Evolutionary conservation across 2,888 invertebrate genomes (phyloP).

Genomic region (Yponomeuta plumbellus): DNA sequence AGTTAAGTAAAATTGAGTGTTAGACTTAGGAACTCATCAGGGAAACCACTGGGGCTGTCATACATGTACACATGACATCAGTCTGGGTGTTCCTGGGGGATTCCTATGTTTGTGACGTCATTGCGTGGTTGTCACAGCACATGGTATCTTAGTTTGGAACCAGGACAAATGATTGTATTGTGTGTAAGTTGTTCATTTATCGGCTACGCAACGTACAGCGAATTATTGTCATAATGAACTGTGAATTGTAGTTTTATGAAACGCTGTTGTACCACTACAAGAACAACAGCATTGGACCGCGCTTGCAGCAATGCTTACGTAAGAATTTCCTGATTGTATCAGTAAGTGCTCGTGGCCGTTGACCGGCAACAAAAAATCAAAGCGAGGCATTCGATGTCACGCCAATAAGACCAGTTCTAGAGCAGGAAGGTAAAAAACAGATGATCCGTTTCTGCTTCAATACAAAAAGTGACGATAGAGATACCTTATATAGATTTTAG

Average conservation of each 20-base stretch:
- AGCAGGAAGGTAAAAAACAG: background rate
- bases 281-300: background rate
- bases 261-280: background rate
- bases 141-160: no score
- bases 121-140: no score
- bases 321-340: constrained; percentile 21
- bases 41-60: no score
- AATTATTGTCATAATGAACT: no score
- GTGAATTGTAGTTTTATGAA: background rate
- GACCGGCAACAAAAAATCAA: constrained; percentile 26
- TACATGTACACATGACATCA: no score
- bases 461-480: constrained; percentile 11
- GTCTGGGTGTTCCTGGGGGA: no score
- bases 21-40: no score
- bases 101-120: no score
- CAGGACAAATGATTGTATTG: no score
- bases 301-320: constrained; percentile 13
- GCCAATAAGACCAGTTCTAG: constrained; percentile 1
- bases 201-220: no score
- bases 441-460: constrained; percentile 22
- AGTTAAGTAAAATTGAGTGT: no score
- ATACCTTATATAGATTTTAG: background rate
- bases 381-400: constrained; percentile 10
- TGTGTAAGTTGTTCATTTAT: no score
- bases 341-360: constrained; percentile 21